phyloP scores from a whole-genome alignment of 2,797 vertebrate species.

The Protosalanx chinensis region DNA sequence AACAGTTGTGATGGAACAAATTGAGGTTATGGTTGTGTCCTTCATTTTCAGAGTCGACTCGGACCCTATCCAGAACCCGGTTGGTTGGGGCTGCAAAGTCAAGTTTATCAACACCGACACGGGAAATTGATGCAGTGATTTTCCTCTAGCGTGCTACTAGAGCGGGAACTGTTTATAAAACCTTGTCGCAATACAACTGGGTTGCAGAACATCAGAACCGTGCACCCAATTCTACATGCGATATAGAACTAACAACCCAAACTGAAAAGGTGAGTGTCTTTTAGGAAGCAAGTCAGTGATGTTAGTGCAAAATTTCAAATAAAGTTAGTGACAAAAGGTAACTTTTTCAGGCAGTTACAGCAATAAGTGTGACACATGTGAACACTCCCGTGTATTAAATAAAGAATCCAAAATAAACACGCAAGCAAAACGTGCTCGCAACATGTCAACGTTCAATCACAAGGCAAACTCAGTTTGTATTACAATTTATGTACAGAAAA shows the following conservation, averaged over 20 bases:
- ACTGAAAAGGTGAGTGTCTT: slow-evolving; percentile 1
- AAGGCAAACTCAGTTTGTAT: slow-evolving; percentile 21
- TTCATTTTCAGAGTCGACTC: slow-evolving; percentile 35
- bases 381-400: slow-evolving; percentile 22
- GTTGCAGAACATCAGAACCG: neutral
- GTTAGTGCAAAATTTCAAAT: neutral
- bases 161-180: slow-evolving; percentile 11
- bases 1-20: slow-evolving; percentile 7
- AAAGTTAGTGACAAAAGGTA: slow-evolving; percentile 4
- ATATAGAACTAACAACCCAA: slow-evolving; percentile 3
- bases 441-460: slow-evolving; percentile 23
- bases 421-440: neutral
- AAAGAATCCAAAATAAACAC: slow-evolving; percentile 23
- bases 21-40: slow-evolving; percentile 27
- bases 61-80: slow-evolving; percentile 26
- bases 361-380: neutral
- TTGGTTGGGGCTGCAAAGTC: slow-evolving; percentile 17
- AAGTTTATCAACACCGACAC: slow-evolving; percentile 40
- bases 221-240: slow-evolving; percentile 3
- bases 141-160: slow-evolving; percentile 20
- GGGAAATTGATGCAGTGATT: slow-evolving; percentile 55
- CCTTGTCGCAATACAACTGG: neutral
- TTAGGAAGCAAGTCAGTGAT: slow-evolving; percentile 15
- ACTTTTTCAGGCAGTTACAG: neutral
- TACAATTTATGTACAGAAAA: slow-evolving; percentile 42